Evolutionary conservation across 1,140 invertebrate genomes (phyloP), one percentile per base, ranked within the genome.

Genomic region (Coptotermes formosanus): DNA sequence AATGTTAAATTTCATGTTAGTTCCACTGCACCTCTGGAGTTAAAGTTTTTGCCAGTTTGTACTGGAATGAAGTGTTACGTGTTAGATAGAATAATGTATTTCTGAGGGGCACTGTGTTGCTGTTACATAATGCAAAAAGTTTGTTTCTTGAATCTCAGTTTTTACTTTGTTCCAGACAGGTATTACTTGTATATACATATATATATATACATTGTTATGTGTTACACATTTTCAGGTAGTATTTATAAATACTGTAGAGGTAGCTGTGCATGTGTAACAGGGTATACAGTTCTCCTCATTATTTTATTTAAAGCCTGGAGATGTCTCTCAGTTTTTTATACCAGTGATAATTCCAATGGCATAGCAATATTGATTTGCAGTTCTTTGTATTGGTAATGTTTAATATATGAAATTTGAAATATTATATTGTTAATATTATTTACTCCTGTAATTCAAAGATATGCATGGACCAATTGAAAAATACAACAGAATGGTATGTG

Each of bases 351-450:
- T 19, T 45, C 48, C 44, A 84, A 59, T 48, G 43, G 45, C 25
- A 32, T 84, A 84, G 48, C 48, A 52, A 84, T 84, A 52, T 84
- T 84, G 44, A 45, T 84, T 84, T 84, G 83, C 44, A 84, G 32
- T 52, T n/a, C 83, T 84, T 84, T 84, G 83, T 84, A 84, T 32
- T 52, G 83, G 83, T 84, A 84, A 84, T 84, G 23, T 84, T 84
- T 84, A 84, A 84, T 84, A 84, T 84, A 84, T 75, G 64, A 75
- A 75, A 75, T 30, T 75, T 75, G n/a, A 75, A 75, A 30, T n/a
- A 75, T 75, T n/a, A 75, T 75, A 75, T 75, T 64, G 59, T 64
- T 75, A 75, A 75, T 75, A 75, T 75, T 75, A 75, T 75, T 75
- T 75, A 75, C 64, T 75, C 8, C 25, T n/a, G 64, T 75, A 75